Conservation (phyloP, 2,888 invertebrate species). For the Strigamia maritima region DNA sequence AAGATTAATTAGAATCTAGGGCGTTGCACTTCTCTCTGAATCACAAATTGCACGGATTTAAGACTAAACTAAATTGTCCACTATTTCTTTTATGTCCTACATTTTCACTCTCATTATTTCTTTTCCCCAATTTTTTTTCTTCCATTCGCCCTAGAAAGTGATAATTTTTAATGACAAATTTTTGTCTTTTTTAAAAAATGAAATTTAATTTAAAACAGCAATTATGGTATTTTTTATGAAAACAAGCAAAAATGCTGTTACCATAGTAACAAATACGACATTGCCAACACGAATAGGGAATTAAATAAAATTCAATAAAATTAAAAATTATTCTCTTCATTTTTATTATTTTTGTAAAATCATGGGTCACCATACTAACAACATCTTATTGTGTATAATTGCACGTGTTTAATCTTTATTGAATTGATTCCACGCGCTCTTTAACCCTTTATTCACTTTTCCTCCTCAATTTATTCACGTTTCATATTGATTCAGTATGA, state of each 20-base stretch:
- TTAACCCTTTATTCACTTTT: background rate
- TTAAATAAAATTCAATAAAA: background rate
- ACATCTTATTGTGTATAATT: background rate
- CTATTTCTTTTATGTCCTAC: background rate
- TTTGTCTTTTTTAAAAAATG: too few relatives aligned
- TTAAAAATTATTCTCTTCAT: background rate
- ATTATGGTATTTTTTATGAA: too few relatives aligned
- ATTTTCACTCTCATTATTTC: background rate
- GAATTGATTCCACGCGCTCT: background rate
- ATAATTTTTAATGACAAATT: too few relatives aligned
- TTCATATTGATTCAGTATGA: background rate
- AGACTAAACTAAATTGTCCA: constrained; percentile 1
- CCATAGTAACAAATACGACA: too few relatives aligned
- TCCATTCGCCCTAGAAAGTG: too few relatives aligned
- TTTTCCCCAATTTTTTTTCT: background rate
- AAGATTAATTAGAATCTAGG: constrained; percentile 25
- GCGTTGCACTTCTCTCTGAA: background rate
- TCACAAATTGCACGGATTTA: background rate
- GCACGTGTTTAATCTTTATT: background rate
- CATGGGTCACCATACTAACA: background rate
- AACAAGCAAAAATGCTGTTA: too few relatives aligned
- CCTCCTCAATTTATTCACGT: background rate
- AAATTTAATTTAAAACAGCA: too few relatives aligned
- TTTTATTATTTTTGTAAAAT: background rate
- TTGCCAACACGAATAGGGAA: too few relatives aligned